Conservation (phyloP, 2,888 invertebrate genomes). For the Leptinotarsa haldemani region DNA sequence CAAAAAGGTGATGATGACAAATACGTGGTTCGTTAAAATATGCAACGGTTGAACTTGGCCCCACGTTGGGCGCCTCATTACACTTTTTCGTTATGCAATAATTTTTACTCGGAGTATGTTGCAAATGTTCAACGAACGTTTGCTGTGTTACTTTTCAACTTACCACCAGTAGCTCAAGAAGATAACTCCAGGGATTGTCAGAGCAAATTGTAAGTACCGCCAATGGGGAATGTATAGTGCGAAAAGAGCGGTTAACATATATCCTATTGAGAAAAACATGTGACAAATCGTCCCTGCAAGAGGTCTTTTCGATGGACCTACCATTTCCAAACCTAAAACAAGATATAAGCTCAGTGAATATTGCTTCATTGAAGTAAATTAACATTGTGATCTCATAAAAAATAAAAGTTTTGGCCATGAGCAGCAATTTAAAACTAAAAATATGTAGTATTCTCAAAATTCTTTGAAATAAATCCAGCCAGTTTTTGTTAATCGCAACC, state of each 20-base stretch:
- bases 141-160: constrained; percentile 48
- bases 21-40: not conserved
- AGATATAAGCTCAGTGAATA: not conserved
- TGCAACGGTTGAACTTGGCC: not conserved
- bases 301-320: constrained; percentile 72
- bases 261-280: constrained; percentile 81
- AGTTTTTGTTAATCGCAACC: too few species aligned
- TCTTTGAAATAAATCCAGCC: too few species aligned
- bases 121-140: constrained; percentile 41
- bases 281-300: constrained; percentile 79
- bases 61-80: constrained; percentile 1
- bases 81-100: not conserved
- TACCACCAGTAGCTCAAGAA: constrained; percentile 79
- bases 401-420: too few species aligned
- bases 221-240: constrained; percentile 77
- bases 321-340: constrained; percentile 74
- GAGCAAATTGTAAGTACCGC: constrained; percentile 76
- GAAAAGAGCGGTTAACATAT: constrained; percentile 75
- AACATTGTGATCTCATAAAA: too few species aligned
- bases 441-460: too few species aligned
- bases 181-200: constrained; percentile 76
- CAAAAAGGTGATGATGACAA: not conserved
- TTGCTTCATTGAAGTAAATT: too few species aligned
- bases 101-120: not conserved
- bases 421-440: too few species aligned